Evolutionary conservation across 2,888 invertebrate species (phyloP).

Genomic region (Agrotis puta): DNA sequence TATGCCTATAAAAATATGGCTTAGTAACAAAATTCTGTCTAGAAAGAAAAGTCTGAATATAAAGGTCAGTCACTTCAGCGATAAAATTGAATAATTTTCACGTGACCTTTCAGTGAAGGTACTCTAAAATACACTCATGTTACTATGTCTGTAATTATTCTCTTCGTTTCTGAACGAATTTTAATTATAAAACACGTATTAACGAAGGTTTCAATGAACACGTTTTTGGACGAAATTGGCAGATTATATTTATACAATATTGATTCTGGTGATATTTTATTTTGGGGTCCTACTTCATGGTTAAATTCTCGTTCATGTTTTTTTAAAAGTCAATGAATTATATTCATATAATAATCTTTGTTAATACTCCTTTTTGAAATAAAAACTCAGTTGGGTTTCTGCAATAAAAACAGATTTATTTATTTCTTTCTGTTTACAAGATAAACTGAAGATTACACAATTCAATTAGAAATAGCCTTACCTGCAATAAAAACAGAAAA

Average conservation of each 20-base stretch:
- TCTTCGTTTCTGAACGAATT: constrained; percentile 6
- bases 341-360: too few species aligned
- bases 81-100: constrained; percentile 19
- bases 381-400: too few species aligned
- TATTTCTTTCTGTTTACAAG: too few species aligned
- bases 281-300: background rate
- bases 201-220: constrained; percentile 14
- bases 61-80: constrained; percentile 10
- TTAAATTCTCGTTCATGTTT: background rate
- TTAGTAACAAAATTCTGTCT: background rate
- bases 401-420: too few species aligned
- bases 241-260: constrained; percentile 32
- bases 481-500: too few species aligned
- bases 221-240: constrained; percentile 10
- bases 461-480: too few species aligned
- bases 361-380: too few species aligned
- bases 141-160: constrained; percentile 8
- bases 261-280: constrained; percentile 13
- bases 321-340: background rate
- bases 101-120: constrained; percentile 36
- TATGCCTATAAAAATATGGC: background rate
- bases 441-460: too few species aligned
- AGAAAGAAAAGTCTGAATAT: constrained; percentile 10
- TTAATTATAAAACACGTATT: constrained; percentile 29
- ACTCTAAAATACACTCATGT: constrained; percentile 14